A percentile compares a stretch with the other conserved stretches of the same genome.
Evolutionary conservation across 2,113 vertebrate species (phyloP).

Genomic region (Azemiops feae): DNA sequence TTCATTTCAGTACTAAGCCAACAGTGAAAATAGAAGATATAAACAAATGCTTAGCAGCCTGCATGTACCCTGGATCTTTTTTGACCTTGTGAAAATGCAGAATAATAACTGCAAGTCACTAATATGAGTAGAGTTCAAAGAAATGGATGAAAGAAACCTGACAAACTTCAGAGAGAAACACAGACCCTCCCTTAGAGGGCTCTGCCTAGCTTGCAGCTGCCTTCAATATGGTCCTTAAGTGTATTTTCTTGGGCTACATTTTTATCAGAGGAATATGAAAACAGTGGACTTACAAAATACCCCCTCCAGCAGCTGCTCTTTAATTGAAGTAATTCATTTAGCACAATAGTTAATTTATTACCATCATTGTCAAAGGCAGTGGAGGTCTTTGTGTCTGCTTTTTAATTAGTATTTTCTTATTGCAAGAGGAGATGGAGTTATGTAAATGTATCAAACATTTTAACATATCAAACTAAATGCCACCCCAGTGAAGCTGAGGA

Average conservation of each 20-base stretch:
- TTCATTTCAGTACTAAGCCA: neutral
- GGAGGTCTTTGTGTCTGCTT: neutral
- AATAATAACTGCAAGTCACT: neutral
- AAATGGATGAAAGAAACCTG: neutral
- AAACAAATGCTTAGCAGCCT: neutral
- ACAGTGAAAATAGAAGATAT: neutral
- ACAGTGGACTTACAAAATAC: slow-evolving; percentile 23
- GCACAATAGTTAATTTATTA: neutral
- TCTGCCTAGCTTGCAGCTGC: neutral
- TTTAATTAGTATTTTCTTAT: neutral
- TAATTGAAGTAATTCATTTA: slow-evolving; percentile 20
- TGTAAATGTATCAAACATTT: neutral
- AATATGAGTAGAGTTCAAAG: neutral
- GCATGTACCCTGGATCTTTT: neutral
- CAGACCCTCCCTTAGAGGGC: slow-evolving; percentile 7
- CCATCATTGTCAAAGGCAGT: neutral
- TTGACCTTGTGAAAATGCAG: neutral
- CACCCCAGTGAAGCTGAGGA: neutral
- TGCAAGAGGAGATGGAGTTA: neutral
- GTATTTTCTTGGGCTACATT: slow-evolving; percentile 7
- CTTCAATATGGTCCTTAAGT: neutral
- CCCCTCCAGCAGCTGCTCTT: slow-evolving; percentile 2
- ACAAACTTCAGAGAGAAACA: neutral
- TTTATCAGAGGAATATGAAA: slow-evolving; percentile 5
- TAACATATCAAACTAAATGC: neutral